Evolutionary conservation across 1,140 invertebrate species (phyloP), one percentile per base, ranked within the genome.

Genomic region (Euschistus heros): DNA sequence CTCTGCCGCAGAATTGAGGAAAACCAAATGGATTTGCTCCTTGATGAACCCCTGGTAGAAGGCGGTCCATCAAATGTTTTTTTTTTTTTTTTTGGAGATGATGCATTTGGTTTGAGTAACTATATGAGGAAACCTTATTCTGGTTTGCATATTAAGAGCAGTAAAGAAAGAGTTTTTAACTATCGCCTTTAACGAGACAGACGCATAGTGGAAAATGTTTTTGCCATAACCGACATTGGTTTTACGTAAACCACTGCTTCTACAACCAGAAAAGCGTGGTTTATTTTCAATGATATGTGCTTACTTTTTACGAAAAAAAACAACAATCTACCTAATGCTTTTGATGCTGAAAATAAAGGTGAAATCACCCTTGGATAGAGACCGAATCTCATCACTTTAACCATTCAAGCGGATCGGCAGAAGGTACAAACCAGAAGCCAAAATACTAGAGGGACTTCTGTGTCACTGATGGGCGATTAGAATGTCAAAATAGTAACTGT

Each of bases 181-280:
- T 73, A 77, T 69, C 65, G 72, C 26, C 55, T 76, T 27, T 74
- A 70, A 22, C 68, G 74, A 62, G 73, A 74, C 27, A 67, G 76
- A 22, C 71, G 74, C 64, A 72, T 77, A 24, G 72, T 79, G 3
- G 80, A 82, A 73, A 81, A 80, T 73, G 74, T 74, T 8, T 81
- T 81, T 72, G 79, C 79, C 15, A 79, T 81, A 62, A 67, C 80
- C 42, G 68, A 73, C 1, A 70, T 71, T 33, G 70, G 71, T 78
- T 44, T 75, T 79, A n/a, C 65, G 71, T 68, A 71, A 65, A 30
- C 72, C 73, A 46, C 73, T 76, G 10, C 27, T 69, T 52, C 52
- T 76, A 20, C 54, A 73, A 37, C 67, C 68, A 54, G 62, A 73
- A 63, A 73, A 66, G 62, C 71, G 67, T 4, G 18, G 68, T 46